phyloP scores from a whole-genome alignment of 2,797 vertebrate genomes.

The Sarcoramphus papa region DNA sequence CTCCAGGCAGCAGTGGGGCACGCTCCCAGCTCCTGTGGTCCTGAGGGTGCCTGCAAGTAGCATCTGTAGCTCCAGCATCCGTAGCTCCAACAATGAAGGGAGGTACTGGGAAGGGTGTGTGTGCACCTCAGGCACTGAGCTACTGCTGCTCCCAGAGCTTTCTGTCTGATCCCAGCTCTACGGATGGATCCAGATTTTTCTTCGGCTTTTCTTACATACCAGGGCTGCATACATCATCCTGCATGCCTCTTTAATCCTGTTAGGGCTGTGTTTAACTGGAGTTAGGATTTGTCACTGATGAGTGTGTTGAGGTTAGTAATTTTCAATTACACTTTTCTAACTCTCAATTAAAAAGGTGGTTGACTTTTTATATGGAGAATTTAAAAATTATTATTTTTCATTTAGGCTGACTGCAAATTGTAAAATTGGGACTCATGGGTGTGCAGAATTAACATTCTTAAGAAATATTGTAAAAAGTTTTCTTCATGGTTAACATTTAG shows the following conservation, averaged over 20 bases:
- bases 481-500: background rate
- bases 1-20: background rate
- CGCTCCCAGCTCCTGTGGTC: rapidly evolving
- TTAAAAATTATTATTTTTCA: constrained; percentile 12
- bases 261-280: constrained; percentile 38
- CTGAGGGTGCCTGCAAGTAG: background rate
- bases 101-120: rapidly evolving
- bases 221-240: constrained; percentile 29
- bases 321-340: constrained; percentile 43
- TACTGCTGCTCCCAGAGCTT: background rate
- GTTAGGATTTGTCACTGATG: constrained; percentile 53
- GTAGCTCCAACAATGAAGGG: background rate
- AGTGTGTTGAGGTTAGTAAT: constrained; percentile 42
- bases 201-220: constrained; percentile 9
- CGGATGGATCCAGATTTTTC: background rate
- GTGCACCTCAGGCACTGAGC: background rate
- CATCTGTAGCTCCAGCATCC: background rate
- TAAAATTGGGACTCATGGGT: background rate
- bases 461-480: constrained; percentile 4
- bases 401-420: background rate
- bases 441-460: constrained; percentile 11
- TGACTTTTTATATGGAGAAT: constrained; percentile 39
- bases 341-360: constrained; percentile 50
- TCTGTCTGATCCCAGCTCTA: background rate
- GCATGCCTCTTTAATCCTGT: constrained; percentile 39